Percentiles rank a stretch among this genome's conserved stretches.
These are phyloP conservation scores for Heliocidaris tuberculata DNA, from an alignment of 35 echinoderm and acorn worm genomes.

Conservation along the genomic window DNA sequence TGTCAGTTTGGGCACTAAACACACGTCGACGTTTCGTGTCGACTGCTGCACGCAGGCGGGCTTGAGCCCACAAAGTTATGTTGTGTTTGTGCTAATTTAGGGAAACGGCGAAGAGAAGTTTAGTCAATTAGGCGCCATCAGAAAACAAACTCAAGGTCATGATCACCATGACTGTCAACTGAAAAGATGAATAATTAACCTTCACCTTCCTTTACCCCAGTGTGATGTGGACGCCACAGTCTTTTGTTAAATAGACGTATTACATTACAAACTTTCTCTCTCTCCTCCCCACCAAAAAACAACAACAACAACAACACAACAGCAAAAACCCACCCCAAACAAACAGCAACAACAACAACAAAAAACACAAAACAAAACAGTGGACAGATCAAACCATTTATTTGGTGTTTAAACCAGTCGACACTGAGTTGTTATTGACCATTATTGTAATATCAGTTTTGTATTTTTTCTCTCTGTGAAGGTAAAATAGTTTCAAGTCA, in stretches of 20 bases:
- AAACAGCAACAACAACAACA: too few relatives aligned
- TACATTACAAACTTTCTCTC: neutral
- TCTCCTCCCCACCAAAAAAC: too few relatives aligned
- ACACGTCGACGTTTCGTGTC: neutral
- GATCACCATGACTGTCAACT: neutral
- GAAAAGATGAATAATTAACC: neutral
- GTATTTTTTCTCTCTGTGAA: too few relatives aligned
- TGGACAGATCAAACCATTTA: too few relatives aligned
- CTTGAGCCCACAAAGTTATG: neutral
- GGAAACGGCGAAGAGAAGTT: neutral
- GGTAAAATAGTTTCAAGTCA: too few relatives aligned
- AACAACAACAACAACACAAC: too few relatives aligned
- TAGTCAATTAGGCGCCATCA: neutral
- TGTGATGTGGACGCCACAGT: neutral
- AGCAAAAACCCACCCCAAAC: too few relatives aligned
- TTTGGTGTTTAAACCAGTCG: too few relatives aligned
- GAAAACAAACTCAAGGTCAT: neutral
- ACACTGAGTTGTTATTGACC: too few relatives aligned
- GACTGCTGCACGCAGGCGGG: neutral
- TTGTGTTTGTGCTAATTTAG: neutral
- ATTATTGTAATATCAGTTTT: too few relatives aligned
- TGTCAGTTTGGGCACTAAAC: neutral
- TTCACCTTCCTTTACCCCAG: neutral
- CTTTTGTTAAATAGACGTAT: neutral
- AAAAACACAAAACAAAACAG: too few relatives aligned